Conservation (phyloP, 2,888 invertebrate genomes). For the Tenthredo mesomela region DNA sequence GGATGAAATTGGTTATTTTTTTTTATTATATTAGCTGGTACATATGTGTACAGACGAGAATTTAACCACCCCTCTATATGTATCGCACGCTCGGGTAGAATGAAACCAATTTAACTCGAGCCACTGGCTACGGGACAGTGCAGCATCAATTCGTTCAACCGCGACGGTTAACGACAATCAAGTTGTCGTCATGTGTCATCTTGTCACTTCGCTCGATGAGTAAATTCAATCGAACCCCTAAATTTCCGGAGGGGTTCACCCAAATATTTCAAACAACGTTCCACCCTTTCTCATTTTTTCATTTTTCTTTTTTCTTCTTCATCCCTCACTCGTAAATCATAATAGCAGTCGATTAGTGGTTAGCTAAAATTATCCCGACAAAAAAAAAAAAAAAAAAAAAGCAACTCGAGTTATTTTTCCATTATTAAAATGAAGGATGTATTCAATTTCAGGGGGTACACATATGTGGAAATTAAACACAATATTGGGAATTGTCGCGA, state of each 20-base stretch:
- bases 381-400: too few species aligned
- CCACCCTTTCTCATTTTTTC: not conserved
- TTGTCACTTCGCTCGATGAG: conserved; percentile 43
- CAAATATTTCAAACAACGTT: conserved; percentile 8
- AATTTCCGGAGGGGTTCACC: not conserved
- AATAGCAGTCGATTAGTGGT: conserved; percentile 11
- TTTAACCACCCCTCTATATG: conserved; percentile 7
- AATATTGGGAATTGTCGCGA: too few species aligned
- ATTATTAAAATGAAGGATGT: not conserved
- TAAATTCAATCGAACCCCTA: conserved; percentile 16
- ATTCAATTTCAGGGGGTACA: not conserved
- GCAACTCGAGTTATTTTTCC: not conserved
- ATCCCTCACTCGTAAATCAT: conserved; percentile 10
- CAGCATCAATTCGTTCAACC: conserved; percentile 32
- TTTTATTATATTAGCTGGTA: not conserved
- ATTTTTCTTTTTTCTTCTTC: not conserved
- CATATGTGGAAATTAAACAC: too few species aligned
- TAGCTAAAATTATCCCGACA: not conserved
- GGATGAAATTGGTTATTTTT: not conserved
- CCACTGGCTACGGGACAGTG: conserved; percentile 19
- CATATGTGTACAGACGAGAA: not conserved
- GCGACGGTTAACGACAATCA: conserved; percentile 31
- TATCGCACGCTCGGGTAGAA: conserved; percentile 12
- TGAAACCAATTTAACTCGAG: conserved; percentile 31
- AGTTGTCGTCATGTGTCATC: conserved; percentile 46